Conservation (phyloP, 2,113 vertebrate genomes). For the Sapajus apella region DNA sequence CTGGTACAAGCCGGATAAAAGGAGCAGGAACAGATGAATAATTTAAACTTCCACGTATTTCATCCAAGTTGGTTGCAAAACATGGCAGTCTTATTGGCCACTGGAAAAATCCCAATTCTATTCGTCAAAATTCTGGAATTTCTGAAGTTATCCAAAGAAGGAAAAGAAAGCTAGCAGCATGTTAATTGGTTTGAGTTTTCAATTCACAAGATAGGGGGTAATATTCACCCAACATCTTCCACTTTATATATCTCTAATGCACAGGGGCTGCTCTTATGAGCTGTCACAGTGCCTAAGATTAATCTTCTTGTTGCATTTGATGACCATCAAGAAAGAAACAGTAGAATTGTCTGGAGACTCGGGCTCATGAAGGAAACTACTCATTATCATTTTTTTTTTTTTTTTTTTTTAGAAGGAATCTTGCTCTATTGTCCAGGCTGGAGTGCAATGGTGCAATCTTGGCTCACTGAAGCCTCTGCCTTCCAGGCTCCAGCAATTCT, state of each 20-base stretch:
- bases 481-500: too few species aligned
- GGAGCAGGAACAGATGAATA: not conserved
- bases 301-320: not conserved
- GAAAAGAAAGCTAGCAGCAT: not conserved
- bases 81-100: not conserved
- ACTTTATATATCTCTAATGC: not conserved
- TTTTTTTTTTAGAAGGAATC: too few species aligned
- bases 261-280: not conserved
- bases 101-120: not conserved
- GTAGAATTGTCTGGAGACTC: not conserved
- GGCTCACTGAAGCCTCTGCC: too few species aligned
- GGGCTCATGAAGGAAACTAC: not conserved
- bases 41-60: not conserved
- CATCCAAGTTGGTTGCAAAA: not conserved
- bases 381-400: too few species aligned
- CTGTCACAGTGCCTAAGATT: not conserved
- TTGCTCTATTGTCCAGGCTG: too few species aligned
- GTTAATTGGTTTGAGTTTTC: not conserved
- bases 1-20: not conserved
- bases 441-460: fast-evolving
- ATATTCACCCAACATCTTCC: not conserved
- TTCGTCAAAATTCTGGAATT: not conserved
- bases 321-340: not conserved
- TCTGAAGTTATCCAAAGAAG: not conserved
- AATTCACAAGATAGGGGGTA: not conserved